phyloP scores from a whole-genome alignment of 2,797 vertebrate species.

The Epinephelus malabaricus region DNA sequence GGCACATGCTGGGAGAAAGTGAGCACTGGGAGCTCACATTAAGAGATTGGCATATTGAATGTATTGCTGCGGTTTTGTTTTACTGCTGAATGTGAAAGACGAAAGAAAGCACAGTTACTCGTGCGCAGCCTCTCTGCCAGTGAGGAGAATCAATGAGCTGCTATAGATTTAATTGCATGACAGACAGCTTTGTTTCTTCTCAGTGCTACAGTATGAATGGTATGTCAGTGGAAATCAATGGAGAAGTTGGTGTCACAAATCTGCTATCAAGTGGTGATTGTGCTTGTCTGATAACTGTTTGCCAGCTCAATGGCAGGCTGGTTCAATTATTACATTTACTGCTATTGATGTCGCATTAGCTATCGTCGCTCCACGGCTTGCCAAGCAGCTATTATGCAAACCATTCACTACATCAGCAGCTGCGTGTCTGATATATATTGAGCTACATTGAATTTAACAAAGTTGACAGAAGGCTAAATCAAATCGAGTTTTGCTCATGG shows the following conservation, averaged over 20 bases:
- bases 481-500: constrained; percentile 36
- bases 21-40: constrained; percentile 2
- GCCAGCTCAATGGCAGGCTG: constrained; percentile 28
- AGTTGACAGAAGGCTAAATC: constrained; percentile 66
- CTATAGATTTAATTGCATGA: constrained; percentile 52
- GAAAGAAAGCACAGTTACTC: constrained; percentile 38
- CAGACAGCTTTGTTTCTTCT: constrained; percentile 54
- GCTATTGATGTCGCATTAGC: constrained; percentile 46
- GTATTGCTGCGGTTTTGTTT: constrained; percentile 25
- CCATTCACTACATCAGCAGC: constrained; percentile 42
- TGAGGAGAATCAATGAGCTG: constrained; percentile 46
- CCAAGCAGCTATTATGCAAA: constrained; percentile 49
- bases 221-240: constrained; percentile 46
- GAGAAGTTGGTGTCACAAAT: constrained; percentile 54
- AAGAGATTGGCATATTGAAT: constrained; percentile 43
- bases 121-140: constrained; percentile 14
- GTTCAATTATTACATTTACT: constrained; percentile 48
- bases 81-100: constrained; percentile 20
- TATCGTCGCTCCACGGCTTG: constrained; percentile 2
- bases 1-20: not conserved
- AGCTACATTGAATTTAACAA: constrained; percentile 35
- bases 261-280: constrained; percentile 53
- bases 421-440: constrained; percentile 31
- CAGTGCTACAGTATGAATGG: constrained; percentile 19
- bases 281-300: constrained; percentile 48